These are phyloP conservation scores for Drosophila obscura DNA, from an alignment of 1,140 invertebrate species.

Conservation along the genomic window DNA sequence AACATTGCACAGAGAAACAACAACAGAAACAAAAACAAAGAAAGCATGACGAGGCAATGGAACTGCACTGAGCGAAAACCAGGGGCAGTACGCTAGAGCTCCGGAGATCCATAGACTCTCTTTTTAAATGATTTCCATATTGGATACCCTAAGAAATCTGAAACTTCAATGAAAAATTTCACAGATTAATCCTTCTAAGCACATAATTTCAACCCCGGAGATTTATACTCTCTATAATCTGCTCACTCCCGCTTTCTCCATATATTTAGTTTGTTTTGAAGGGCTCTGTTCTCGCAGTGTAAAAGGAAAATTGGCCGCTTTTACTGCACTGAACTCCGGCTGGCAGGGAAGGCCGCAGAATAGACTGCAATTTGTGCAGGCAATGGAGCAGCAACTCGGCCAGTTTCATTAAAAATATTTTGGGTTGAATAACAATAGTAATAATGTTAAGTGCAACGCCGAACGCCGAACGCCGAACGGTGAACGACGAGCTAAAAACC, in stretches of 20 bases:
- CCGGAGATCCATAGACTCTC: too few species aligned
- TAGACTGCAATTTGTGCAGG: conserved; percentile 73
- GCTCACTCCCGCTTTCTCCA: too few species aligned
- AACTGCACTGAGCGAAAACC: conserved; percentile 29
- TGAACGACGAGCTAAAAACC: conserved; percentile 38
- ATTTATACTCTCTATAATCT: too few species aligned
- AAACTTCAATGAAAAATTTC: too few species aligned
- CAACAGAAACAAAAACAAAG: conserved; percentile 80
- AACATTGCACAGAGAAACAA: conserved; percentile 67
- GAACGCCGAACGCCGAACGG: conserved; percentile 40
- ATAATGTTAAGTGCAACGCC: conserved; percentile 61
- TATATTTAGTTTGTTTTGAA: conserved; percentile 14
- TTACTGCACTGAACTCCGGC: conserved; percentile 32
- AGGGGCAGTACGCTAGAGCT: conserved; percentile 1
- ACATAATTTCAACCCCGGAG: too few species aligned
- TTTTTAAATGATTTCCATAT: too few species aligned
- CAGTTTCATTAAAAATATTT: conserved; percentile 80
- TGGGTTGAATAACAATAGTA: conserved; percentile 80
- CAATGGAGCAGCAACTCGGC: conserved; percentile 79
- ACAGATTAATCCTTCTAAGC: too few species aligned
- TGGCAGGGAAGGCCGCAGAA: conserved; percentile 64
- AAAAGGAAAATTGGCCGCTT: conserved; percentile 25
- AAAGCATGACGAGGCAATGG: conserved; percentile 72
- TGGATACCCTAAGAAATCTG: too few species aligned
- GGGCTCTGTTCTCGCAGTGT: conserved; percentile 31